Conservation (phyloP, 1,140 invertebrate genomes). For the Pachypeltis micranthus region DNA sequence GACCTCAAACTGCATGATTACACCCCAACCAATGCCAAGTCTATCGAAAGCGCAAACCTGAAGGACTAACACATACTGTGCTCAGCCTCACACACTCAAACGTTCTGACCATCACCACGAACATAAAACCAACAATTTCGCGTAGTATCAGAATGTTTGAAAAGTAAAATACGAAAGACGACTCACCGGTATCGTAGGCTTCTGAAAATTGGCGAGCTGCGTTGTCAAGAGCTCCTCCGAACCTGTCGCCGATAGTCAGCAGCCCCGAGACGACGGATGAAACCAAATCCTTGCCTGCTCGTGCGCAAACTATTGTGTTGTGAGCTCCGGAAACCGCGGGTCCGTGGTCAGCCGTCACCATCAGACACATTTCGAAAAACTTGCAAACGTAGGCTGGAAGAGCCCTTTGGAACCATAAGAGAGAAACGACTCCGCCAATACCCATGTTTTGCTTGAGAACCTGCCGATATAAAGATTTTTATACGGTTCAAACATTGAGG, state of each 20-base stretch:
- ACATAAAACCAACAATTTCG: not conserved
- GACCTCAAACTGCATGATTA: too few species aligned
- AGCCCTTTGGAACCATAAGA: constrained; percentile 97
- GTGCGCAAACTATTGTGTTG: constrained; percentile 97
- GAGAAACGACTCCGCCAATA: constrained; percentile 91
- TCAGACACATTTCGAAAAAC: constrained; percentile 98
- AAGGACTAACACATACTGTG: too few species aligned
- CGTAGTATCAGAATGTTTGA: too few species aligned
- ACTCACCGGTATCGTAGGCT: constrained; percentile 63
- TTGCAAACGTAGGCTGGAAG: constrained; percentile 88
- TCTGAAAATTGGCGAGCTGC: constrained; percentile 93
- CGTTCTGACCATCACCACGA: too few species aligned
- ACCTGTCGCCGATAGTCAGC: constrained; percentile 95
- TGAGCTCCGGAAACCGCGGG: constrained; percentile 98
- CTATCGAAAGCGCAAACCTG: too few species aligned
- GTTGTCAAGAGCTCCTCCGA: constrained; percentile 94
- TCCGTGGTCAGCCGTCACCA: constrained; percentile 98
- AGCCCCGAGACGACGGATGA: constrained; percentile 92
- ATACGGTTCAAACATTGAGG: too few species aligned
- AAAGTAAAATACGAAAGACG: not conserved
- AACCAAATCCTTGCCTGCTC: constrained; percentile 97
- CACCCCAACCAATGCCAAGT: too few species aligned
- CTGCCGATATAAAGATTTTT: constrained; percentile 24
- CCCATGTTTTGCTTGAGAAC: constrained; percentile 77
- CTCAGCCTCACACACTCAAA: too few species aligned